A percentile compares a stretch with the other conserved stretches of the same genome.
These are phyloP conservation scores for Papilio dardanus DNA, from an alignment of 1,140 invertebrate species.

Conservation along the genomic window DNA sequence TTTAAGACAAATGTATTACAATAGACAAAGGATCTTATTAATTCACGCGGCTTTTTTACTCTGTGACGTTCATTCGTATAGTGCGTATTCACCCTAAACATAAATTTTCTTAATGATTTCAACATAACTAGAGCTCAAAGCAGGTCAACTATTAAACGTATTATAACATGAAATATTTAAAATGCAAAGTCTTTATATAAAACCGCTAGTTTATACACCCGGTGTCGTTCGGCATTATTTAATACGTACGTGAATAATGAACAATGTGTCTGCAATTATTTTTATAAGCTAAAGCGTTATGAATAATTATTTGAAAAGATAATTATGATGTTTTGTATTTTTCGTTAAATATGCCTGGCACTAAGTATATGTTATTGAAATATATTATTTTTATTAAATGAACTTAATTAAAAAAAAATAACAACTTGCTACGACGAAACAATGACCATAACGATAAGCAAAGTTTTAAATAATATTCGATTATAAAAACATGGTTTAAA, in stretches of 20 bases:
- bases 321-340: neutral
- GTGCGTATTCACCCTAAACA: neutral
- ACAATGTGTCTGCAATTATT: neutral
- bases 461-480: neutral
- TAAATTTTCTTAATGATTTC: slow-evolving; percentile 17
- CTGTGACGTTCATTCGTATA: neutral
- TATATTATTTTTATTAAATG: neutral
- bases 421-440: neutral
- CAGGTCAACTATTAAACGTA: slow-evolving; percentile 21
- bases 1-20: too few relatives aligned
- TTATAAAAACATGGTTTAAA: slow-evolving; percentile 12
- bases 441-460: neutral
- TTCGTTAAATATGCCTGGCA: too few relatives aligned
- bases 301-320: neutral
- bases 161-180: slow-evolving; percentile 10
- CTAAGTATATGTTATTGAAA: neutral
- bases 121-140: neutral
- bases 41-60: neutral
- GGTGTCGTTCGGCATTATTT: neutral
- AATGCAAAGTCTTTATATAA: neutral
- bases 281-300: neutral
- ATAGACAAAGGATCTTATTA: too few relatives aligned
- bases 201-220: neutral
- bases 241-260: neutral
- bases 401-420: neutral